Evolutionary conservation across 2,113 vertebrate genomes (phyloP), one percentile per base, ranked within the genome.

Genomic region (Xiphophorus maculatus): DNA sequence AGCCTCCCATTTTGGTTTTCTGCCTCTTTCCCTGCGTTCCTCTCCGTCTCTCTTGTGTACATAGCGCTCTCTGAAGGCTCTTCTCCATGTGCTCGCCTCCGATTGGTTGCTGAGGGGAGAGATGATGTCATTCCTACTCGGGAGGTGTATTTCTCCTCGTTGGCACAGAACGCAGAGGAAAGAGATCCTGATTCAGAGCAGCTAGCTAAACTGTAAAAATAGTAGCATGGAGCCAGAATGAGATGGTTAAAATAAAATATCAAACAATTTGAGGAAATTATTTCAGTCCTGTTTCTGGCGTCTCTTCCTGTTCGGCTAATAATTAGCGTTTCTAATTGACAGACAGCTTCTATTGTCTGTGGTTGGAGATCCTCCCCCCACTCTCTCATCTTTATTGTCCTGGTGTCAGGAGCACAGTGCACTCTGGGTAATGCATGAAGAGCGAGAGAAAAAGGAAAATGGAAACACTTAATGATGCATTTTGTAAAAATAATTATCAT

Each of bases 41-140:
- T 40, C 63, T 48, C 60, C 40, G 32, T 58, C 80, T 83, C 76
- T 90, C 87, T 80, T 92, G 90, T 93, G 91, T 92, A 92, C 89
- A 90, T 74, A 80, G 64, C 71, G 15, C 83, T 83, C 64, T 79
- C 68, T 66, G 92, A 89, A 92, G 89, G 90, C 90, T 89, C 80
- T 80, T 83, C 87, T 91, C 91, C 92, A 93, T 93, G 92, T 92
- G 92, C 92, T 92, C 70, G 80, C 78, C 11, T 73, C 80, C 15
- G 81, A 92, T 93, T 92, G 92, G 92, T 84, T 79, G 86, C 51
- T 0, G 32, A 68, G 17, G 70, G 74, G 90, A 93, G 86, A 64
- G 87, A 91, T 93, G 92, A 93, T 92, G 92, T 93, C 92, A 93
- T 93, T 75, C 76, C 64, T 77, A 80, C 72, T 76, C 19, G 62